Conservation (phyloP, 2,888 invertebrate species). For the Hyles lineata region DNA sequence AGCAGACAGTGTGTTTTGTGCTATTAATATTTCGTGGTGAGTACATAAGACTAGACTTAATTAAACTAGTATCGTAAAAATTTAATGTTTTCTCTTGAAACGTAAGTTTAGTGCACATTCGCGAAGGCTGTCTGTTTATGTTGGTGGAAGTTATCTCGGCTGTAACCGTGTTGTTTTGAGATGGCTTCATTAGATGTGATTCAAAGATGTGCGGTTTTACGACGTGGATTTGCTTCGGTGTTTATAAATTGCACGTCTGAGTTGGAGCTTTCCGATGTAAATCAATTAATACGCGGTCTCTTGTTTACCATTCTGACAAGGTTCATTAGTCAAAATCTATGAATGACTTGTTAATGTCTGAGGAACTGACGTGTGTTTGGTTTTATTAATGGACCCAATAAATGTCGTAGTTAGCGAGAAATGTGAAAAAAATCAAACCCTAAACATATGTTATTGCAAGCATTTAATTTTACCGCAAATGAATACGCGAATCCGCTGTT, state of each 20-base stretch:
- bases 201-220: constrained; percentile 5
- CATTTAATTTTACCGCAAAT: not conserved
- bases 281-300: not conserved
- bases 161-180: not conserved
- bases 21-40: not conserved
- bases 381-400: not conserved
- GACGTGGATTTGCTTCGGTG: constrained; percentile 8
- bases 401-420: not conserved
- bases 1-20: not conserved
- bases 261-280: not conserved
- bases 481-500: not conserved
- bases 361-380: not conserved
- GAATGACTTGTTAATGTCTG: not conserved
- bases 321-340: constrained; percentile 6
- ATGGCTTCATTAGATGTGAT: not conserved
- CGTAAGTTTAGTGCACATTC: constrained; percentile 64
- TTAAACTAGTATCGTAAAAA: constrained; percentile 52
- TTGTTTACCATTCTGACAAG: not conserved
- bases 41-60: not conserved
- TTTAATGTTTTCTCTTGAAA: constrained; percentile 72
- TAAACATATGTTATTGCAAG: not conserved
- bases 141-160: constrained; percentile 13
- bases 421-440: not conserved
- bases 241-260: not conserved
- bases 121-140: constrained; percentile 36